Evolutionary conservation across 2,888 invertebrate species (phyloP).

Genomic region (Cheilosia pagana): DNA sequence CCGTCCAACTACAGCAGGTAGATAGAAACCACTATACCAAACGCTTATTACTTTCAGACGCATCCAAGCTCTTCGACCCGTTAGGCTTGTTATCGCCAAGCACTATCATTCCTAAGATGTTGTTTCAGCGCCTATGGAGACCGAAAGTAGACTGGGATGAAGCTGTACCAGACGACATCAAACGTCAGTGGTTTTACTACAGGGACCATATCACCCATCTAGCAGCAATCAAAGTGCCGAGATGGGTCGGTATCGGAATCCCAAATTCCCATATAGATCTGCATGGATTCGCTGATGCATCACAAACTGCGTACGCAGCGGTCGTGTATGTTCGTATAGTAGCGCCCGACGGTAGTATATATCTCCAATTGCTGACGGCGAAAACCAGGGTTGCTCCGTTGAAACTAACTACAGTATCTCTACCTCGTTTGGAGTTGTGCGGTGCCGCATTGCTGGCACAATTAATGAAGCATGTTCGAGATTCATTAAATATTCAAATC

Average conservation of each 20-base stretch:
- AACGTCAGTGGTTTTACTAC: conserved; percentile 6
- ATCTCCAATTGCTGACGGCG: conserved; percentile 7
- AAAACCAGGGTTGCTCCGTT: conserved; percentile 42
- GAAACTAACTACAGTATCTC: conserved; percentile 13
- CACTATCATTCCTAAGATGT: conserved; percentile 21
- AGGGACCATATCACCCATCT: conserved; percentile 21
- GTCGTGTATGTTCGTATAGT: conserved; percentile 32
- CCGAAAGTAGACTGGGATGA: conserved; percentile 40
- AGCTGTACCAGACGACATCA: conserved; percentile 18
- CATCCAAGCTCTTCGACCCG: conserved; percentile 25
- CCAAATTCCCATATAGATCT: conserved; percentile 31
- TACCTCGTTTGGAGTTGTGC: conserved; percentile 23
- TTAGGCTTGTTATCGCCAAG: conserved; percentile 21
- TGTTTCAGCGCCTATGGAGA: conserved; percentile 23
- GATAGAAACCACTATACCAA: neutral
- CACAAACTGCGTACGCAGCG: conserved; percentile 46
- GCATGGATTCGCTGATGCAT: conserved; percentile 33
- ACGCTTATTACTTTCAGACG: conserved; percentile 26
- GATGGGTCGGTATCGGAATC: conserved; percentile 29
- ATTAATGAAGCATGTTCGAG: neutral
- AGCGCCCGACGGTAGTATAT: conserved; percentile 16
- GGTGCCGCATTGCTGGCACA: conserved; percentile 25
- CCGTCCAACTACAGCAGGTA: conserved; percentile 20
- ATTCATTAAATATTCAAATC: neutral
- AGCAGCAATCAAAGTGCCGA: conserved; percentile 43